Conservation (phyloP, 2,888 invertebrate species). For the Blastobasis lacticolella region DNA sequence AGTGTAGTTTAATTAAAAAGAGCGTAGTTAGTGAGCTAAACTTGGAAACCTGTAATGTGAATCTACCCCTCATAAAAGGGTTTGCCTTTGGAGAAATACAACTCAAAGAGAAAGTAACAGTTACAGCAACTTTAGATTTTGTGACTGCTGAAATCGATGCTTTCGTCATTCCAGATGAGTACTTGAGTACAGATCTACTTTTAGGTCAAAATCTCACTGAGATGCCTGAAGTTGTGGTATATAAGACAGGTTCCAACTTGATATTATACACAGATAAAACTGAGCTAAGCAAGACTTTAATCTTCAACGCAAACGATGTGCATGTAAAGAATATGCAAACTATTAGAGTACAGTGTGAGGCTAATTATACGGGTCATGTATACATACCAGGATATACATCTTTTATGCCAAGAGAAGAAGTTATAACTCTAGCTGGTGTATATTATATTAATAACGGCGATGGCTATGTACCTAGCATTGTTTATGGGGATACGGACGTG, state of each 20-base stretch:
- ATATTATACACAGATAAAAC: slow-evolving; percentile 1
- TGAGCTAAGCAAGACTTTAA: not conserved
- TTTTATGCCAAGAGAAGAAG: not conserved
- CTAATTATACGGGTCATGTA: not conserved
- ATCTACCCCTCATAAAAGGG: slow-evolving; percentile 7
- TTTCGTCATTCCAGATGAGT: slow-evolving; percentile 2
- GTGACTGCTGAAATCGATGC: slow-evolving; percentile 1
- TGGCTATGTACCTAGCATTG: not conserved
- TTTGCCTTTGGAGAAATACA: slow-evolving; percentile 2
- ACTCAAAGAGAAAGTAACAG: not conserved
- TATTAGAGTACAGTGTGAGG: not conserved
- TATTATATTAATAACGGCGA: not conserved
- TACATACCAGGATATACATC: not conserved
- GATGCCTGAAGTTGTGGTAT: slow-evolving; percentile 1
- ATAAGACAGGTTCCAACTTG: slow-evolving; percentile 1
- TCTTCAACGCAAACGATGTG: not conserved
- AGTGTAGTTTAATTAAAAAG: slow-evolving; percentile 6
- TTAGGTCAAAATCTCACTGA: slow-evolving; percentile 10
- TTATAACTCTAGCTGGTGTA: not conserved
- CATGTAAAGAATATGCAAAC: not conserved
- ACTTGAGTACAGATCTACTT: slow-evolving; percentile 2
- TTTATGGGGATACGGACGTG: not conserved
- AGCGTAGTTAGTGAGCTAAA: not conserved
- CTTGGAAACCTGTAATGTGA: not conserved
- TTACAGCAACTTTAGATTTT: slow-evolving; percentile 1